Conservation (phyloP, 2,113 vertebrate species). For the Phylloscopus whistleri region DNA sequence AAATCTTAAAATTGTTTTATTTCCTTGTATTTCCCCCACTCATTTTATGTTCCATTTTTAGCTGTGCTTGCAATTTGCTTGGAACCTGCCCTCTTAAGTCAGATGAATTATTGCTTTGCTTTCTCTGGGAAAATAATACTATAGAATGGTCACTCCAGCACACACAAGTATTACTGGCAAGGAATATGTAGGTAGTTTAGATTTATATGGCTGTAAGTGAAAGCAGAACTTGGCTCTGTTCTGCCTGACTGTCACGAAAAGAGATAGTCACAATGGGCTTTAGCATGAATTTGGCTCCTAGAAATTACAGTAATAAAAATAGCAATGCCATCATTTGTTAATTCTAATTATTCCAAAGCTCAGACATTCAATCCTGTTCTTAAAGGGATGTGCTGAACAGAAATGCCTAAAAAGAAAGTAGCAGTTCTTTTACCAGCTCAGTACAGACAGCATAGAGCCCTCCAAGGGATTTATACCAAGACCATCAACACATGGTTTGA, state of each 20-base stretch:
- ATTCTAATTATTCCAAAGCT: background rate
- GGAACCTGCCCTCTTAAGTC: background rate
- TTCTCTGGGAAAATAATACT: conserved; percentile 42
- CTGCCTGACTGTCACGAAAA: conserved; percentile 49
- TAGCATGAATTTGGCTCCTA: conserved; percentile 28
- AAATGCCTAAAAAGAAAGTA: background rate
- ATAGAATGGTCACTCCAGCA: background rate
- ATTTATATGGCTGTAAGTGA: conserved; percentile 53
- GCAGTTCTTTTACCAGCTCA: background rate
- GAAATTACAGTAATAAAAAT: conserved; percentile 37
- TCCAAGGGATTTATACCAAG: background rate
- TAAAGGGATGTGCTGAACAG: background rate
- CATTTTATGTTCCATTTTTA: conserved; percentile 31
- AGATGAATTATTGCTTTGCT: conserved; percentile 23
- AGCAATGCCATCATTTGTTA: conserved; percentile 44
- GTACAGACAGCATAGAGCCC: background rate
- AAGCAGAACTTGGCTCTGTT: conserved; percentile 46
- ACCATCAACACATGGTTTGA: background rate
- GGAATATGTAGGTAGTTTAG: conserved; percentile 31
- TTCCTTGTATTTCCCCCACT: background rate
- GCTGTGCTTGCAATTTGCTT: conserved; percentile 17
- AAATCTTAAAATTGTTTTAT: conserved; percentile 15
- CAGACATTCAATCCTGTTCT: background rate
- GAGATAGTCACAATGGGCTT: conserved; percentile 55
- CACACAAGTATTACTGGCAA: conserved; percentile 27